Evolutionary conservation across 2,113 vertebrate genomes (phyloP).

Genomic region (Apus apus): DNA sequence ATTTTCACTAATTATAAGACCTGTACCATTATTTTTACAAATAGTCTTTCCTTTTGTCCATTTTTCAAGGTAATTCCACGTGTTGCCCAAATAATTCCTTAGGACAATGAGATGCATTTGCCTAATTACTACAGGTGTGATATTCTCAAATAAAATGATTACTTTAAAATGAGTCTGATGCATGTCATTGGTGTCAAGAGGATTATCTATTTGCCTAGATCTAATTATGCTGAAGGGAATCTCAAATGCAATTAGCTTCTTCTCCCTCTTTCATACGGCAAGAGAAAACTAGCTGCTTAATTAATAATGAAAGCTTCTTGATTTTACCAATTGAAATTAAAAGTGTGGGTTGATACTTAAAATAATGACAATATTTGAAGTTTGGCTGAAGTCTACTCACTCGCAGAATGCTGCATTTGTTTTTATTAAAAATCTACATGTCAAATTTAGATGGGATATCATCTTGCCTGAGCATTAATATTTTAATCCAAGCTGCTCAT

Average conservation of each 20-base stretch:
- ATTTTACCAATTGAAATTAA: slow-evolving; percentile 26
- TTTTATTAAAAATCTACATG: not conserved
- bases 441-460: not conserved
- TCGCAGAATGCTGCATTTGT: not conserved
- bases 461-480: not conserved
- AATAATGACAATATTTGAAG: not conserved
- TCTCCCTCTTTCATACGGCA: not conserved
- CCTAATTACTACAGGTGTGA: slow-evolving; percentile 33
- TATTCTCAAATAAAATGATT: slow-evolving; percentile 15
- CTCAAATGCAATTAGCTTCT: slow-evolving; percentile 31
- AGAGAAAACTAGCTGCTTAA: slow-evolving; percentile 43
- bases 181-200: not conserved
- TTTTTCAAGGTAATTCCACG: slow-evolving; percentile 14
- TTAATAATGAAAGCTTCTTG: not conserved
- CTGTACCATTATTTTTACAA: slow-evolving; percentile 6
- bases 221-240: slow-evolving; percentile 44
- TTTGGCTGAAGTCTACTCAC: not conserved
- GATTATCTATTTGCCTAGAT: slow-evolving; percentile 51
- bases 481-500: not conserved
- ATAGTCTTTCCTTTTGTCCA: not conserved
- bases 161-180: not conserved
- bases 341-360: not conserved
- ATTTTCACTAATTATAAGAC: not conserved
- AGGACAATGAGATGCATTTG: not conserved
- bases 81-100: slow-evolving; percentile 2